phyloP scores from a whole-genome alignment of 2,113 vertebrate species.

The Phaethon lepturus region DNA sequence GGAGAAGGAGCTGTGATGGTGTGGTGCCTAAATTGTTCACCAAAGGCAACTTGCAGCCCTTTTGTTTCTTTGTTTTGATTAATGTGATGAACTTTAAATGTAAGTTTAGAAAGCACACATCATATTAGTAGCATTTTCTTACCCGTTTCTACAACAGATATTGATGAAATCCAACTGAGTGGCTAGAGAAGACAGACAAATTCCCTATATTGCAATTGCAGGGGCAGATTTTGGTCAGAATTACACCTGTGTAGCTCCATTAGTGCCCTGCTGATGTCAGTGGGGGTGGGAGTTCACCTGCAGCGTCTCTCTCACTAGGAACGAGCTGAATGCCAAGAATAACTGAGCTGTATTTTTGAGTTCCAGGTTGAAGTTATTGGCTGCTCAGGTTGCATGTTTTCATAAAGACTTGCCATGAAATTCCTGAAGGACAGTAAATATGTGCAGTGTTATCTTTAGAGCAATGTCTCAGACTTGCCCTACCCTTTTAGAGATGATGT shows the following conservation, averaged over 20 bases:
- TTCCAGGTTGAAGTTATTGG: neutral
- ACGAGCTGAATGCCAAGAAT: neutral
- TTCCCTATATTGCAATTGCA: neutral
- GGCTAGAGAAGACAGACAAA: neutral
- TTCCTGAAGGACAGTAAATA: neutral
- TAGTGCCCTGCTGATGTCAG: neutral
- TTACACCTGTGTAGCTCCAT: neutral
- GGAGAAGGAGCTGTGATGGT: neutral
- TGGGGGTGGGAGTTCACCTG: neutral
- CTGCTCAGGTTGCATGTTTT: neutral
- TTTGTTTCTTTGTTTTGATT: neutral
- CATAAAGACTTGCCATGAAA: neutral
- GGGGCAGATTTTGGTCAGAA: neutral
- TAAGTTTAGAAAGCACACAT: rapidly evolving
- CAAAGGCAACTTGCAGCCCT: neutral
- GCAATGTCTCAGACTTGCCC: neutral
- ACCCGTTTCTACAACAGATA: neutral
- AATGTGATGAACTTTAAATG: neutral
- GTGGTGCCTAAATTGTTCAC: neutral
- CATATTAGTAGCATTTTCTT: neutral
- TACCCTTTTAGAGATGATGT: neutral
- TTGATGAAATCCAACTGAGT: neutral
- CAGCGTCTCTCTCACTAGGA: neutral
- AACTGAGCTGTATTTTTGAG: neutral
- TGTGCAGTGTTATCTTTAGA: neutral